phyloP scores from a whole-genome alignment of 2,113 vertebrate genomes.

The Grallaria varia region DNA sequence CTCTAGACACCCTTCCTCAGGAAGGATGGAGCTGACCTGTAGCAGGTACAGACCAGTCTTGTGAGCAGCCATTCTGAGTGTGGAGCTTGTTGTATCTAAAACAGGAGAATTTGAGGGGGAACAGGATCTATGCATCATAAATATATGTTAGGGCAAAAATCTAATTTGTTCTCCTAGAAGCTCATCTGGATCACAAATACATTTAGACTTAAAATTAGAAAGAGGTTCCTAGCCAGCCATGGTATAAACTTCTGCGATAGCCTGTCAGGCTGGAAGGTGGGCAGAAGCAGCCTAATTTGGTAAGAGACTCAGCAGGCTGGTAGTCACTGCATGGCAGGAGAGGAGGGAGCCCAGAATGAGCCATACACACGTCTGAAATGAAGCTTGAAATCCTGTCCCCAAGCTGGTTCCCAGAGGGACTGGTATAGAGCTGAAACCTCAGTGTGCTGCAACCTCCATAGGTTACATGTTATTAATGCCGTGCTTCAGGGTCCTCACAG shows the following conservation, averaged over 20 bases:
- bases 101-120: background rate
- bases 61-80: background rate
- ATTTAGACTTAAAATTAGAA: constrained; percentile 48
- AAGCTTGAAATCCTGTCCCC: background rate
- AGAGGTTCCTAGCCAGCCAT: constrained; percentile 18
- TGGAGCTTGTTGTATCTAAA: background rate
- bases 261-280: constrained; percentile 39
- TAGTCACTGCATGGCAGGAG: constrained; percentile 13
- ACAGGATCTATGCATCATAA: background rate
- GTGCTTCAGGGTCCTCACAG: background rate
- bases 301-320: constrained; percentile 5
- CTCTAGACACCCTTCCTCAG: background rate
- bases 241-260: constrained; percentile 2
- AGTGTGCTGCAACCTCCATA: background rate
- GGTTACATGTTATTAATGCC: background rate
- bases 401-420: background rate
- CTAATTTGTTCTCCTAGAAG: background rate
- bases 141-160: background rate
- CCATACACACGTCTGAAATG: background rate
- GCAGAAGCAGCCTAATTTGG: constrained; percentile 43
- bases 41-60: background rate
- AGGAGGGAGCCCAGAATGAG: background rate
- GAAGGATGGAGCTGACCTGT: background rate
- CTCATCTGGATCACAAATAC: constrained; percentile 24
- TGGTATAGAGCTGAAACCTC: background rate